Evolutionary conservation across 1,140 invertebrate species (phyloP).

Genomic region (Drosophila biarmipes): DNA sequence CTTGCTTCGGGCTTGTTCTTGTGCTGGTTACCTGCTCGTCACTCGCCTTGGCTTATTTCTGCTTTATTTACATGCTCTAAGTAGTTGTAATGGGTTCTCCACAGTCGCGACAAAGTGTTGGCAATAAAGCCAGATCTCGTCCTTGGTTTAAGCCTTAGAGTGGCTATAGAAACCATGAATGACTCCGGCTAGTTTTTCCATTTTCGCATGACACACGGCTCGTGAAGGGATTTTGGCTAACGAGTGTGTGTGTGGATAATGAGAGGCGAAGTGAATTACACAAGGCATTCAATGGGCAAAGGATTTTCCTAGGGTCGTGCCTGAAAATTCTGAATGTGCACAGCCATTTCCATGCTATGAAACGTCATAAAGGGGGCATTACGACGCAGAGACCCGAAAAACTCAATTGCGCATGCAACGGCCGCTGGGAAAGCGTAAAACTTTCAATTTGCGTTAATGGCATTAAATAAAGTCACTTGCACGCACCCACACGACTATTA

Average conservation of each 20-base stretch:
- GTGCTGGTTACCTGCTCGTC: conserved; percentile 53
- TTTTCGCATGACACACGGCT: conserved; percentile 34
- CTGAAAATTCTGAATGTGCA: conserved; percentile 18
- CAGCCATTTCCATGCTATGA: conserved; percentile 26
- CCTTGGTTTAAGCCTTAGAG: conserved; percentile 65
- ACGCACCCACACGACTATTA: conserved; percentile 20
- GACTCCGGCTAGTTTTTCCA: conserved; percentile 63
- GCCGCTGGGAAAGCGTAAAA: conserved; percentile 70
- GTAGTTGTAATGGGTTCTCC: conserved; percentile 76
- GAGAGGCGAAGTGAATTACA: conserved; percentile 46
- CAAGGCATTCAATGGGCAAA: conserved; percentile 16
- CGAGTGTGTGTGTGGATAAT: conserved; percentile 27
- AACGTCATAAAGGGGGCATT: conserved; percentile 55
- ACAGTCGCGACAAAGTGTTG: conserved; percentile 71
- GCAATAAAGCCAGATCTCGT: conserved; percentile 63
- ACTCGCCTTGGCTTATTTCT: conserved; percentile 80
- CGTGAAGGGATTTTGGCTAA: conserved; percentile 16
- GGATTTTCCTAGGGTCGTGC: conserved; percentile 22
- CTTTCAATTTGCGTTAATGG: conserved; percentile 82
- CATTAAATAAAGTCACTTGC: conserved; percentile 78
- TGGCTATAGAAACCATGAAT: conserved; percentile 62
- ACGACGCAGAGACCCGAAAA: conserved; percentile 42
- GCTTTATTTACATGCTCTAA: conserved; percentile 79
- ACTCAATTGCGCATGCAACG: conserved; percentile 79
- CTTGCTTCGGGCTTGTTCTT: conserved; percentile 32